Conservation (phyloP, 2,797 vertebrate genomes). For the Melanotaenia nigrans region DNA sequence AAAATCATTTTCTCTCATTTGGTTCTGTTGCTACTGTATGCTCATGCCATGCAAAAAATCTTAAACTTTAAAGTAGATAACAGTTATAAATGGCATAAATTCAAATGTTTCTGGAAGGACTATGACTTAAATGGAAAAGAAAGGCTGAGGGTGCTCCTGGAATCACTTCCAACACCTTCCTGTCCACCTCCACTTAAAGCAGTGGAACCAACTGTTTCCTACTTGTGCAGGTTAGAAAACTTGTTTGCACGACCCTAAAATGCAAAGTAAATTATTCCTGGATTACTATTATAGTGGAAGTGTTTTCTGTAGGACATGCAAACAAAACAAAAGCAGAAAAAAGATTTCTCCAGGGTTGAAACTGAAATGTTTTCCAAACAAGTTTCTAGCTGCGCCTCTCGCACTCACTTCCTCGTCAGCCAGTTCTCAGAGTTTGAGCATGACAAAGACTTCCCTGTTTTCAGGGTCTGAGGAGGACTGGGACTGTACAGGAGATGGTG, state of each 20-base stretch:
- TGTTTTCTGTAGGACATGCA: constrained; percentile 46
- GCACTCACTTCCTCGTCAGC: constrained; percentile 53
- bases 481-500: constrained; percentile 54
- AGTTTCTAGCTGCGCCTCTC: constrained; percentile 49
- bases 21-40: constrained; percentile 73
- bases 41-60: constrained; percentile 38
- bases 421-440: constrained; percentile 82
- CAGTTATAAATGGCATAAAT: constrained; percentile 42
- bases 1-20: constrained; percentile 36
- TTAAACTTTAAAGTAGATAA: constrained; percentile 49
- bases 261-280: constrained; percentile 3
- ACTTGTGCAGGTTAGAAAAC: constrained; percentile 2
- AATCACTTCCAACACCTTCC: constrained; percentile 19
- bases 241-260: no score
- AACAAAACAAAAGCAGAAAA: constrained; percentile 25
- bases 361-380: constrained; percentile 46
- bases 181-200: not conserved
- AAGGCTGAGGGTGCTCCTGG: not conserved
- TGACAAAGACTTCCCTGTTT: constrained; percentile 85
- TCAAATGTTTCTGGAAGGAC: constrained; percentile 46
- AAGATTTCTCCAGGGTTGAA: constrained; percentile 24
- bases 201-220: no score
- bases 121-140: not conserved
- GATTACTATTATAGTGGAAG: constrained; percentile 26
- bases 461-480: constrained; percentile 53